Evolutionary conservation across 2,113 vertebrate species (phyloP).

Genomic region (Glaucomys volans): DNA sequence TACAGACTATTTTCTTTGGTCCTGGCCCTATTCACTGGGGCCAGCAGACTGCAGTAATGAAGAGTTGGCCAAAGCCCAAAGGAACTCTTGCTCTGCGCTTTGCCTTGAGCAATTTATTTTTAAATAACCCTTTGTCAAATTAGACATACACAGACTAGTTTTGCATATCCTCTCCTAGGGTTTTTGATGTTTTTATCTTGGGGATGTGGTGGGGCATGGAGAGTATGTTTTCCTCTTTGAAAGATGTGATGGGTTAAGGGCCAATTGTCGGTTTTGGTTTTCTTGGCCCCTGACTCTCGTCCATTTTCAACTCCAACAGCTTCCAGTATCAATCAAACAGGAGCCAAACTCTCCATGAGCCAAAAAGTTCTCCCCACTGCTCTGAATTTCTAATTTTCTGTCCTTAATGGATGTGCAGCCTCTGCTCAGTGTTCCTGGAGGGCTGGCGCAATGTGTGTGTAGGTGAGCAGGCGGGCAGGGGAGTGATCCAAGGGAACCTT

Average conservation of each 20-base stretch:
- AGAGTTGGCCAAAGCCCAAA: constrained; percentile 76
- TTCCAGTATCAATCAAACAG: constrained; percentile 80
- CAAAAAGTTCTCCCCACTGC: constrained; percentile 10
- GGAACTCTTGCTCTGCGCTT: constrained; percentile 65
- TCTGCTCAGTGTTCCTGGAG: background rate
- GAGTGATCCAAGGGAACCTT: background rate
- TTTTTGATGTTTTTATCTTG: constrained; percentile 78
- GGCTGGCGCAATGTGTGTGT: background rate
- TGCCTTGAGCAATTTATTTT: constrained; percentile 78
- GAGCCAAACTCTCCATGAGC: constrained; percentile 74
- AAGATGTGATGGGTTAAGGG: constrained; percentile 73
- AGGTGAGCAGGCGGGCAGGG: background rate
- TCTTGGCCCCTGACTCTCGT: constrained; percentile 75
- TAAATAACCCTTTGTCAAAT: constrained; percentile 77
- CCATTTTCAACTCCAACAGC: constrained; percentile 68
- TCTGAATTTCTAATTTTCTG: constrained; percentile 45
- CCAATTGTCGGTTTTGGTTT: constrained; percentile 80
- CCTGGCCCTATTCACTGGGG: background rate
- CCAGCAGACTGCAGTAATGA: constrained; percentile 58
- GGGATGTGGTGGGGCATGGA: constrained; percentile 36
- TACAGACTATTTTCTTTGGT: constrained; percentile 77
- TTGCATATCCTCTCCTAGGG: constrained; percentile 78
- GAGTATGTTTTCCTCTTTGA: constrained; percentile 64
- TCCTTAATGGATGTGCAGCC: background rate
- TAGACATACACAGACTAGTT: constrained; percentile 62